These are phyloP conservation scores for Dunckerocampus dactyliophorus DNA, from an alignment of 2,113 vertebrate species.

Conservation along the genomic window DNA sequence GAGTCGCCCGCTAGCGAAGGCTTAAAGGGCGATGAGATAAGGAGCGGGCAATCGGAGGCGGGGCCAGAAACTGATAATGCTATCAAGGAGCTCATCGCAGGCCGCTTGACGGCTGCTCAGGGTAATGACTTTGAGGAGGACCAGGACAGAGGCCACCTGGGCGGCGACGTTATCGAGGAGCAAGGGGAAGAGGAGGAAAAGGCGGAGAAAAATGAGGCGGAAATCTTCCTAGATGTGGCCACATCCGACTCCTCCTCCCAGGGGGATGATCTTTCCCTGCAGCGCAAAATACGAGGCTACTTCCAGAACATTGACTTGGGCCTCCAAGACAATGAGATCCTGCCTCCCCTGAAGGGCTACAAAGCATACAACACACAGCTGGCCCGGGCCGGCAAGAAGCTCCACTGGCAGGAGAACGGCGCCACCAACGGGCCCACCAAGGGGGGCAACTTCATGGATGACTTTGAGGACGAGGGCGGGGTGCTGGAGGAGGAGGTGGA, in stretches of 20 bases:
- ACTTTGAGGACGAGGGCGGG: conserved; percentile 70
- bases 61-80: conserved; percentile 50
- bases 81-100: conserved; percentile 58
- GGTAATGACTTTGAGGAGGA: conserved; percentile 48
- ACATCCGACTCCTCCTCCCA: conserved; percentile 54
- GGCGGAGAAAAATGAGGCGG: conserved; percentile 20
- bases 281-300: conserved; percentile 69
- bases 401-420: conserved; percentile 72
- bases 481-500: conserved; percentile 68
- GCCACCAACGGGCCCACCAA: conserved; percentile 49
- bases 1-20: conserved; percentile 44
- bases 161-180: conserved; percentile 30
- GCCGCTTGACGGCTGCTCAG: conserved; percentile 55
- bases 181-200: conserved; percentile 22
- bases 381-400: conserved; percentile 74
- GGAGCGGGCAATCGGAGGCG: conserved; percentile 39
- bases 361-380: conserved; percentile 78
- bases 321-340: conserved; percentile 77
- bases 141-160: conserved; percentile 36
- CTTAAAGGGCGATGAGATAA: conserved; percentile 52
- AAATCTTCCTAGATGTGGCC: conserved; percentile 31
- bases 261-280: conserved; percentile 55
- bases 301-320: conserved; percentile 77
- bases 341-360: conserved; percentile 78
- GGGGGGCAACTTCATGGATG: conserved; percentile 74